phyloP scores from a whole-genome alignment of 2,888 invertebrate species.

The Shargacucullia verbasci region DNA sequence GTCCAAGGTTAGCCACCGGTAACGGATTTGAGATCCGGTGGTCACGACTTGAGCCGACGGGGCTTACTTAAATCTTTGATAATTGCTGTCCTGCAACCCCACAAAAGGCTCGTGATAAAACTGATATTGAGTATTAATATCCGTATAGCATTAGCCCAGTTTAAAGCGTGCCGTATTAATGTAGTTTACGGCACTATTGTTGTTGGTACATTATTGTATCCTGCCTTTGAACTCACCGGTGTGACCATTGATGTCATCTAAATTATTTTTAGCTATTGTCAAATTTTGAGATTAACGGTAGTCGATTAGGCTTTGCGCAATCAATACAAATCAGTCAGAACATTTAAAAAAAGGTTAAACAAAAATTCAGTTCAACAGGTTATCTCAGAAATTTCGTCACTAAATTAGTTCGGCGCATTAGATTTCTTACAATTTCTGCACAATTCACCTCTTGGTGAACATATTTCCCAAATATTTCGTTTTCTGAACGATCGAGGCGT shows the following conservation, averaged over 20 bases:
- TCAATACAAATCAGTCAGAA: conserved; percentile 13
- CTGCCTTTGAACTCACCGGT: conserved; percentile 11
- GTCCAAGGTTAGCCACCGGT: conserved; percentile 83
- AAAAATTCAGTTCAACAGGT: background rate
- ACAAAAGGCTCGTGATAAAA: conserved; percentile 60
- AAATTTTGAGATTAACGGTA: conserved; percentile 5
- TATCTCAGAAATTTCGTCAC: conserved; percentile 20
- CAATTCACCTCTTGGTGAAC: conserved; percentile 23
- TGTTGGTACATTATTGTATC: conserved; percentile 6
- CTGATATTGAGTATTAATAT: conserved; percentile 45
- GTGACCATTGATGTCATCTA: conserved; percentile 12
- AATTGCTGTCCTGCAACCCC: conserved; percentile 68
- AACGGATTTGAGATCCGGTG: conserved; percentile 83
- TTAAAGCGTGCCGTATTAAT: conserved; percentile 18
- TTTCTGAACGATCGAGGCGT: conserved; percentile 54
- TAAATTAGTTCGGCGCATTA: conserved; percentile 29
- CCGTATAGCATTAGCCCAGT: conserved; percentile 30
- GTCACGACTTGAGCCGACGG: conserved; percentile 78
- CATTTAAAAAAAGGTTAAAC: background rate
- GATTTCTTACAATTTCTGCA: conserved; percentile 33
- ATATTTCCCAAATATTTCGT: conserved; percentile 34
- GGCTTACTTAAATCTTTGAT: conserved; percentile 68
- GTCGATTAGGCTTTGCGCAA: conserved; percentile 7
- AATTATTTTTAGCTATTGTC: conserved; percentile 9
- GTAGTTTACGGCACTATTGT: conserved; percentile 15